Base-by-base conservation (phyloP, 2,888 invertebrate genomes). In the Lissocephala sabroskyi region DNA sequence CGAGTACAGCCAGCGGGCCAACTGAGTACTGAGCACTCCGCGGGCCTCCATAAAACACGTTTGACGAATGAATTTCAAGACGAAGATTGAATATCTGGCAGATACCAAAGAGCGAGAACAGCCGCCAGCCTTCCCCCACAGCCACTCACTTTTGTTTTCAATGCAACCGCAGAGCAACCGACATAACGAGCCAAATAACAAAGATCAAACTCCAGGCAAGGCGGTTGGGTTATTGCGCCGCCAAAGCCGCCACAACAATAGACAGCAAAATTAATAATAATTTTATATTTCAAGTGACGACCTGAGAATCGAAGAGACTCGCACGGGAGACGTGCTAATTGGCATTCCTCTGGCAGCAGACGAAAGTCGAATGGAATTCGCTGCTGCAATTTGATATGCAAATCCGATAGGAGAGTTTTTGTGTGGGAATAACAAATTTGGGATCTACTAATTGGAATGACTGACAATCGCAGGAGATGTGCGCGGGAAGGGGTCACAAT, bases 1-100 rank as follows among this genome's bases (percentile, higher is more conserved):
- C 42, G 51, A 43, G 54, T 56, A 53, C 33, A 39, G 14, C 17
- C 16, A 53, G 49, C 50, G 42, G 43, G 30, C 49, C 54, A 45
- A 50, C 55, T 9, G 57, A 67, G 73, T 68, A 56, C 64, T n/a
- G n/a, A n/a, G n/a, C n/a, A n/a, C n/a, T n/a, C n/a, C 68, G 46
- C 76, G 73, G 74, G 58, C 57, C 53, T 48, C n/a, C 63, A 52
- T 71, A 62, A 73, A 73, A 73, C 71, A 77, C 75, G 71, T 73
- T 73, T 77, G 73, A 63, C 64, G 64, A 63, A 60, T 56, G 52
- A 56, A n/a, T 66, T 68, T 65, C 62, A 62, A 67, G 65, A 66
- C 67, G 67, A 65, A 65, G 65, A 65, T 65, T 65, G 65, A 70
- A 75, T 75, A 73, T 70, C 76, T 70, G 62, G 61, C 66, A 67